These are phyloP conservation scores for Mionectes olivaceus DNA, from an alignment of 2,797 vertebrate species.

Conservation along the genomic window DNA sequence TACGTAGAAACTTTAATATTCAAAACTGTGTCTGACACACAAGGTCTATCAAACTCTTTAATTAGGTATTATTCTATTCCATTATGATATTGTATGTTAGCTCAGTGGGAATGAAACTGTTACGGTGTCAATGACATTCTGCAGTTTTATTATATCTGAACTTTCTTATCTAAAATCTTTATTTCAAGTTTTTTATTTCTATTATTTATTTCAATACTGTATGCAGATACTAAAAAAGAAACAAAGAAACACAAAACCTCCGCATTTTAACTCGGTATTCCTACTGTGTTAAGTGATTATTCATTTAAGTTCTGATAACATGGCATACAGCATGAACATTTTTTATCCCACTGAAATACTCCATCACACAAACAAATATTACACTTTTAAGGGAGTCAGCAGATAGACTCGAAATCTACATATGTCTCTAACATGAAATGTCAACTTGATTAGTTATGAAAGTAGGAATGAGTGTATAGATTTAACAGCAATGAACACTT, in stretches of 20 bases:
- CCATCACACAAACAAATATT: neutral
- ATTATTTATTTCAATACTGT: neutral
- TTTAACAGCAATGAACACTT: slow-evolving; percentile 37
- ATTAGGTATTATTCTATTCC: neutral
- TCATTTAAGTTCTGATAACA: neutral
- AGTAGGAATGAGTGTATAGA: slow-evolving; percentile 28
- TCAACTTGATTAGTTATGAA: slow-evolving; percentile 51
- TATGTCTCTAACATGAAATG: slow-evolving; percentile 37
- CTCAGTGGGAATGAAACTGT: neutral
- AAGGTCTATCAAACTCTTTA: neutral
- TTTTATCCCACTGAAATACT: neutral
- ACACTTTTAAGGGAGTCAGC: slow-evolving; percentile 16
- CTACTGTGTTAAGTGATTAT: neutral
- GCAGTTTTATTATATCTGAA: neutral
- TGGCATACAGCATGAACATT: neutral
- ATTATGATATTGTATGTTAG: neutral
- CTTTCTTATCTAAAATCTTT: neutral
- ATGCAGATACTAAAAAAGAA: neutral
- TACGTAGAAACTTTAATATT: neutral
- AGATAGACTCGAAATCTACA: slow-evolving; percentile 18
- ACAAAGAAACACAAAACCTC: too few species aligned
- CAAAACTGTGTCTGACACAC: neutral
- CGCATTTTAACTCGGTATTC: neutral
- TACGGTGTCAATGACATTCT: neutral
- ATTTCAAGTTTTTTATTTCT: neutral